Percentiles rank a stretch among this genome's conserved stretches.
Evolutionary conservation across 2,797 vertebrate genomes (phyloP).

Genomic region (Holocentrus rufus): DNA sequence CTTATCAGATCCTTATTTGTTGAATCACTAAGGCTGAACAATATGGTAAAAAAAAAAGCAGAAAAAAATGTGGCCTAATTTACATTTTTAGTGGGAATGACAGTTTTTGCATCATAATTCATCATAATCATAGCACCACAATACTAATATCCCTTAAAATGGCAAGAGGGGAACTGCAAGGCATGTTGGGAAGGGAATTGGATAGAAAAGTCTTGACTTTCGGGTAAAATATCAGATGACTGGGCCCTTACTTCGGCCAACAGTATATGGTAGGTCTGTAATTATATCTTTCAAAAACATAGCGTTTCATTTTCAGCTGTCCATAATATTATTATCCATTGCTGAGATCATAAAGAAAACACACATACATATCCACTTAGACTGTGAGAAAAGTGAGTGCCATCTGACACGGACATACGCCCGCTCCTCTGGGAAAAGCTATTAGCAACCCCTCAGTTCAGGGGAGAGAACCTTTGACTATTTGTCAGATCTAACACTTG

Average conservation of each 20-base stretch:
- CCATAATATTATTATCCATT: constrained; percentile 12
- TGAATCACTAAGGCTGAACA: no score
- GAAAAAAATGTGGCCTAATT: no score
- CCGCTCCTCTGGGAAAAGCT: constrained; percentile 49
- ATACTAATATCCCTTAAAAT: constrained; percentile 17
- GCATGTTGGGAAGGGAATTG: constrained; percentile 17
- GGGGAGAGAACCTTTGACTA: constrained; percentile 66
- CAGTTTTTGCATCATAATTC: no score
- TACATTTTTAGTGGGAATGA: no score
- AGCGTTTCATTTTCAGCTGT: constrained; percentile 8
- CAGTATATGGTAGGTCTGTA: constrained; percentile 9
- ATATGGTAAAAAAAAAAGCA: no score
- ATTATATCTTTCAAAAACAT: constrained; percentile 15
- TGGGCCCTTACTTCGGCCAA: neutral
- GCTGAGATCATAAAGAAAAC: constrained; percentile 6
- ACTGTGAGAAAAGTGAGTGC: neutral
- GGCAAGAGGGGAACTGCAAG: constrained; percentile 11
- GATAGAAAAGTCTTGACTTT: neutral
- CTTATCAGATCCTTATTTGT: constrained; percentile 15
- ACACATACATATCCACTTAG: neutral
- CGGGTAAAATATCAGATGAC: constrained; percentile 11
- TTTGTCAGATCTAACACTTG: constrained; percentile 66
- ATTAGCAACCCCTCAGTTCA: constrained; percentile 53
- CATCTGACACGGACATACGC: constrained; percentile 10
- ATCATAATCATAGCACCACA: no score